Conservation (phyloP, 2,888 invertebrate species). For the Vandiemenella viatica region DNA sequence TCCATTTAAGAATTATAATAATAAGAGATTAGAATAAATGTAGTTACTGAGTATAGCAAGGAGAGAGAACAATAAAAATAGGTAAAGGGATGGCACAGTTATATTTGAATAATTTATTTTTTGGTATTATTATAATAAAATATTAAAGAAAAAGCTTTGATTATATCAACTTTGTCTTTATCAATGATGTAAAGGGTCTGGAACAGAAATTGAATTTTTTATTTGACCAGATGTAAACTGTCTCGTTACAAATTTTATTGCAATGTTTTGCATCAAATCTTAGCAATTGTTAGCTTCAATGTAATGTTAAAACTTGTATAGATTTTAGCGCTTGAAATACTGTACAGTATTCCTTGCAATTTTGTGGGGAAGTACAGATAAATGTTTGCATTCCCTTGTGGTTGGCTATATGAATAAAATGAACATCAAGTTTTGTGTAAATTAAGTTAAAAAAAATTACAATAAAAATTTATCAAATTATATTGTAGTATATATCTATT, state of each 20-base stretch:
- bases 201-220: constrained; percentile 10
- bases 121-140: constrained; percentile 15
- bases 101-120: constrained; percentile 17
- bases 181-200: constrained; percentile 3
- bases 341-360: constrained; percentile 3
- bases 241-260: constrained; percentile 14
- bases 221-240: constrained; percentile 12
- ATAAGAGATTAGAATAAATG: constrained; percentile 10
- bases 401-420: constrained; percentile 10
- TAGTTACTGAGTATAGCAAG: constrained; percentile 14
- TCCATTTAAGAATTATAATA: constrained; percentile 16
- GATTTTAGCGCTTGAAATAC: constrained; percentile 13
- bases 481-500: background rate
- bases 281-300: constrained; percentile 15
- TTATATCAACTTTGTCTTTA: constrained; percentile 13
- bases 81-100: constrained; percentile 13
- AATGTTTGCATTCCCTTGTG: background rate
- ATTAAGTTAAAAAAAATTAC: constrained; percentile 14
- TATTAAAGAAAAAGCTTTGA: constrained; percentile 14
- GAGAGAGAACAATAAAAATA: constrained; percentile 8
- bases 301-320: constrained; percentile 16
- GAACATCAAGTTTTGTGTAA: constrained; percentile 15
- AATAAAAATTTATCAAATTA: constrained; percentile 1
- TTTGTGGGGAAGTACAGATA: constrained; percentile 1
- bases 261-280: constrained; percentile 16